Evolutionary conservation across 2,113 vertebrate genomes (phyloP), one percentile per base, ranked within the genome.

Genomic region (Garra rufa): DNA sequence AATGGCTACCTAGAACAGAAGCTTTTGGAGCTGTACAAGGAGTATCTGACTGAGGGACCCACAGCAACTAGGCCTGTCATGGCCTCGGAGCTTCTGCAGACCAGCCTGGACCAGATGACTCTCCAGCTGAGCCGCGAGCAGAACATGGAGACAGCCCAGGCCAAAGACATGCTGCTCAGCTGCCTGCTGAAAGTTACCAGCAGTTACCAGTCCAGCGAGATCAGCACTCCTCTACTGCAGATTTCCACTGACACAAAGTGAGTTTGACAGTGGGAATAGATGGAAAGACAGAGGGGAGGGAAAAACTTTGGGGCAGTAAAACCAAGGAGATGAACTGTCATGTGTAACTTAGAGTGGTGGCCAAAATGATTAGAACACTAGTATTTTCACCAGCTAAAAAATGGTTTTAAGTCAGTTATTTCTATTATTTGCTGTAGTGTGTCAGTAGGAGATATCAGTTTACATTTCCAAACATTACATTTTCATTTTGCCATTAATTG

Each of bases 1-100:
- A 99, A 99, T 0, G 94, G 95, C 50, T 99, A 99, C 88, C 95
- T 99, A 0, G 98, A 99, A 85, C 95, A 97, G 93, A 98, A 99
- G 55, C 90, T 99, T 61, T 13, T 96, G 87, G 98, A 99, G 70
- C 92, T 99, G 1, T 99, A 98, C 84, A 96, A 96, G 85, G 96
- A 99, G 83, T 97, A 98, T 88, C 95, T 98, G 88, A 96, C 98
- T 95, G 97, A 99, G 82, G 87, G 89, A 1, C 82, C 88, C 1
- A 59, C 87, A 71, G 92, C 10, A 94, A 95, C 9, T 91, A 96
- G 94, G 61, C 94, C 95, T 46, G 94, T 99, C 88, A 92, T 98
- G 91, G 95, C 93, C 48, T 99, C 97, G 0, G 97, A 99, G 88
- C 92, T 97, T 3, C 93, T 99, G 75, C 95, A 99, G 91, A 95